A percentile compares a stretch with the other conserved stretches of the same genome.
Evolutionary conservation across 2,888 invertebrate species (phyloP).

Genomic region (Idaea dimidiata): DNA sequence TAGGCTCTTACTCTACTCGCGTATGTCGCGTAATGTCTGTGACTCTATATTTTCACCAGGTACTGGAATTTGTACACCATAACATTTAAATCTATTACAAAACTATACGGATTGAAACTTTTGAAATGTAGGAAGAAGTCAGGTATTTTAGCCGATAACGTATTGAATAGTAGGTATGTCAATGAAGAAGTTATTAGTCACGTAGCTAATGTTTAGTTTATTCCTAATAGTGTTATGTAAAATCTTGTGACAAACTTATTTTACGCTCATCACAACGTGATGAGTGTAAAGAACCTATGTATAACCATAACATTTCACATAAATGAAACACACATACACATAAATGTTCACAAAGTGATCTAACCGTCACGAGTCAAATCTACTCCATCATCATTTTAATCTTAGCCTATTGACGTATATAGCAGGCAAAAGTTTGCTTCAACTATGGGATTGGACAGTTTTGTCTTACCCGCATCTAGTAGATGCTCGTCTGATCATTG

Average conservation of each 20-base stretch:
- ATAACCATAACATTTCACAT: no score
- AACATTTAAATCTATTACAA: neutral
- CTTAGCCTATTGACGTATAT: no score
- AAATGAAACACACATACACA: no score
- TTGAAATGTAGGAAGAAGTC: neutral
- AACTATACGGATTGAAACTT: neutral
- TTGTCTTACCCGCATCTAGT: no score
- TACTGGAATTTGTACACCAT: neutral
- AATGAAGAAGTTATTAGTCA: slow-evolving; percentile 40
- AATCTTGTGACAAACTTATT: neutral
- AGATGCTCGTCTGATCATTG: no score
- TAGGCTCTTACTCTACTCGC: slow-evolving; percentile 39
- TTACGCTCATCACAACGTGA: no score
- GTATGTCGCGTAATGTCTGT: slow-evolving; percentile 41
- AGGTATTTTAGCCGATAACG: slow-evolving; percentile 22
- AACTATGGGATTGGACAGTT: no score
- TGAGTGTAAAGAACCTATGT: no score
- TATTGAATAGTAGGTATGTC: slow-evolving; percentile 28
- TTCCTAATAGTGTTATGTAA: neutral
- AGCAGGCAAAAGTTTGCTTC: no score
- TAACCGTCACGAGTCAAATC: no score
- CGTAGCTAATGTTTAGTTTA: slow-evolving; percentile 12
- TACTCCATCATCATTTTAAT: no score
- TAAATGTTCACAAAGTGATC: no score
- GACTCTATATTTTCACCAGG: slow-evolving; percentile 19